These are phyloP conservation scores for Acipenser transmontanus DNA, from an alignment of 2,797 vertebrate genomes.

Conservation along the genomic window DNA sequence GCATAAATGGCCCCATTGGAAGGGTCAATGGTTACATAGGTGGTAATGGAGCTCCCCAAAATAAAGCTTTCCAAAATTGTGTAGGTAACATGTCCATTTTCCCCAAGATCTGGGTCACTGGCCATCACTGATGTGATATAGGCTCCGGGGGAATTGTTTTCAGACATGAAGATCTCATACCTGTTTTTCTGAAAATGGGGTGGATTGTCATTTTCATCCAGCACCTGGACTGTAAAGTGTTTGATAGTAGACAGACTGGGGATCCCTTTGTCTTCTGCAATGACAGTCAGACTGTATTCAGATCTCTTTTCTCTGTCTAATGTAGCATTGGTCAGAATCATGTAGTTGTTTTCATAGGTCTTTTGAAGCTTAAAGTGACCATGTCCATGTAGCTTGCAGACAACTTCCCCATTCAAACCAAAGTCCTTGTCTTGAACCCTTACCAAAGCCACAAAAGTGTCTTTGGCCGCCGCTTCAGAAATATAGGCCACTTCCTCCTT, in stretches of 20 bases:
- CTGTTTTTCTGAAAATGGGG: conserved; percentile 86
- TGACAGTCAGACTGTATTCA: conserved; percentile 90
- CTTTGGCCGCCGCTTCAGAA: conserved; percentile 81
- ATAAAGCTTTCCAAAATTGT: conserved; percentile 75
- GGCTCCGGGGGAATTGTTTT: conserved; percentile 90
- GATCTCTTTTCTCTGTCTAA: conserved; percentile 90
- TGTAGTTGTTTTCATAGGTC: conserved; percentile 91
- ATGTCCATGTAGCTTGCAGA: conserved; percentile 85
- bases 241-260: conserved; percentile 89
- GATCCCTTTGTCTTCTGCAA: conserved; percentile 85
- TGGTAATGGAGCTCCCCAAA: conserved; percentile 78
- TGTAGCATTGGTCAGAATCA: conserved; percentile 88
- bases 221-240: conserved; percentile 90
- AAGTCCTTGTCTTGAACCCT: conserved; percentile 84
- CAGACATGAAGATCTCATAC: conserved; percentile 86
- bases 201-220: conserved; percentile 93
- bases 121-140: conserved; percentile 88
- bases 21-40: conserved; percentile 88
- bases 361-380: conserved; percentile 92
- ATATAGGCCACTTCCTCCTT: conserved; percentile 89
- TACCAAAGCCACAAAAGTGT: conserved; percentile 89
- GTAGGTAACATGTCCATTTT: conserved; percentile 93
- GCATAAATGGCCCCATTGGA: conserved; percentile 91
- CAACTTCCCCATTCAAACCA: conserved; percentile 81
- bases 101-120: conserved; percentile 83